Conservation (phyloP, 2,888 invertebrate genomes). For the Ernsta delagoae region DNA sequence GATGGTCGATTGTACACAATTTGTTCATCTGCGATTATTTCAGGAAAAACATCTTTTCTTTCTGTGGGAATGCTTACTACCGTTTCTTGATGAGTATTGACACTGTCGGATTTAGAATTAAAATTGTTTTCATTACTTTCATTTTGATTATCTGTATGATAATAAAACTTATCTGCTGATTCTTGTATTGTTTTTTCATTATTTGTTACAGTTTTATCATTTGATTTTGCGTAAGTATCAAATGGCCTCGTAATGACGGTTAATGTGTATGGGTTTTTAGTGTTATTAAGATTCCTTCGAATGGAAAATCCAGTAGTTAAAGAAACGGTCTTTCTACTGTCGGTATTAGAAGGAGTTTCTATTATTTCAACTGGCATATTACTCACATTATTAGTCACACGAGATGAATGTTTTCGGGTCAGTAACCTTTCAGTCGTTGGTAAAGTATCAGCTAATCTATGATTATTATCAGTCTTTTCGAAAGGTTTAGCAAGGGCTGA, state of each 20-base stretch:
- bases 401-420: slow-evolving; percentile 57
- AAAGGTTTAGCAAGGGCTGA: slow-evolving; percentile 80
- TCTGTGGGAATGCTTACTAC: slow-evolving; percentile 52
- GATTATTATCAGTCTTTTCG: slow-evolving; percentile 75
- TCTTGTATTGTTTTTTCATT: slow-evolving; percentile 46
- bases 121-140: slow-evolving; percentile 45
- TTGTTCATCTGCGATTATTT: slow-evolving; percentile 56
- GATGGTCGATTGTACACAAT: slow-evolving; percentile 53
- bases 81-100: slow-evolving; percentile 45
- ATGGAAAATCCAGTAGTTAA: slow-evolving; percentile 81
- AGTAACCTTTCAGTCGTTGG: slow-evolving; percentile 62
- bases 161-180: slow-evolving; percentile 55
- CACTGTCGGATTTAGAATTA: slow-evolving; percentile 43
- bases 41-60: slow-evolving; percentile 55
- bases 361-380: slow-evolving; percentile 59
- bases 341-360: slow-evolving; percentile 53
- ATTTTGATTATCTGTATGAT: slow-evolving; percentile 55
- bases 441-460: slow-evolving; percentile 67
- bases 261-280: slow-evolving; percentile 75
- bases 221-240: slow-evolving; percentile 56
- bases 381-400: slow-evolving; percentile 60
- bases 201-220: slow-evolving; percentile 41
- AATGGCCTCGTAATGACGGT: slow-evolving; percentile 72
- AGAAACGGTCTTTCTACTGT: slow-evolving; percentile 69
- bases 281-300: slow-evolving; percentile 69